Percentiles rank a stretch among this genome's conserved stretches.
phyloP scores from a whole-genome alignment of 2,888 invertebrate genomes.

The Pimpla rufipes region DNA sequence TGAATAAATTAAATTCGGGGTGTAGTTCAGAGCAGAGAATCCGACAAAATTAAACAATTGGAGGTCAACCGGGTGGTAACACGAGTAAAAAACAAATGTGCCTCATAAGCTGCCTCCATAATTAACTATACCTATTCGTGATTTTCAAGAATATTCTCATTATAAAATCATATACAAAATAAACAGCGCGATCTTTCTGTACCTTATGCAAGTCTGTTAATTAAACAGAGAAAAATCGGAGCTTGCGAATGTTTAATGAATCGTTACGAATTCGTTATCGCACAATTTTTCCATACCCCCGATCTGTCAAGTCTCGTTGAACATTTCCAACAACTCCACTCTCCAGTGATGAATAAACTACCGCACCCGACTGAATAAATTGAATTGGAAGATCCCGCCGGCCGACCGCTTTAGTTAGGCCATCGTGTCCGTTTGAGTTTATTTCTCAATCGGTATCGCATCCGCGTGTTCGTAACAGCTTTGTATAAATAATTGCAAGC shows the following conservation, averaged over 20 bases:
- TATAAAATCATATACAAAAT: not conserved
- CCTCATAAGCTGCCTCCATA: not conserved
- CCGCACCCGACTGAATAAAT: conserved; percentile 37
- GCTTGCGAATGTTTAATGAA: not conserved
- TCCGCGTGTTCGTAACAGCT: conserved; percentile 49
- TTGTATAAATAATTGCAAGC: conserved; percentile 62
- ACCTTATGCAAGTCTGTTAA: too few species aligned
- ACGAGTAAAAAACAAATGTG: not conserved
- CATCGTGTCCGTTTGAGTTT: conserved; percentile 3
- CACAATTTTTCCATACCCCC: too few species aligned
- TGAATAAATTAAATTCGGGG: conserved; percentile 29
- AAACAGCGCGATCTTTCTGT: not conserved
- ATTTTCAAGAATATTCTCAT: not conserved
- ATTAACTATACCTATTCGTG: not conserved
- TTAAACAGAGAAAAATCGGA: too few species aligned
- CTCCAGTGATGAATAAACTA: conserved; percentile 49
- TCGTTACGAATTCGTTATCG: not conserved
- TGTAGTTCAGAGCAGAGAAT: not conserved
- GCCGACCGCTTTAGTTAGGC: conserved; percentile 13
- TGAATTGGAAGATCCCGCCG: conserved; percentile 34
- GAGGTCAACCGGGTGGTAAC: not conserved
- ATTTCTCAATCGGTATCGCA: conserved; percentile 45
- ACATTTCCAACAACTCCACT: not conserved
- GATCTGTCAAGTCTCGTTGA: too few species aligned
- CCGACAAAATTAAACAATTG: not conserved